Evolutionary conservation across 2,113 vertebrate species (phyloP).

Genomic region (Apus apus): DNA sequence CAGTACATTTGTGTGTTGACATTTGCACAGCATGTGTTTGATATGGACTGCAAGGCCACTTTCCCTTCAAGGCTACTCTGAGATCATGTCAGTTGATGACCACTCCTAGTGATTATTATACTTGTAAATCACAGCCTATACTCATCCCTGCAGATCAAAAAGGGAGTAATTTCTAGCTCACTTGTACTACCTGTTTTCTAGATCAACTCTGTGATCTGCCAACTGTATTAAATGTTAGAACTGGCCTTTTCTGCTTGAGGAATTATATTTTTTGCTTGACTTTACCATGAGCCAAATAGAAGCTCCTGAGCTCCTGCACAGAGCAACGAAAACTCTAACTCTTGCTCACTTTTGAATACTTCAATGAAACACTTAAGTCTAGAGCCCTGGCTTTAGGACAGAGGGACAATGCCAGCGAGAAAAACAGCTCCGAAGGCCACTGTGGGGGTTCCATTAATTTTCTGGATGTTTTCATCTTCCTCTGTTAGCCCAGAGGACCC

Average conservation of each 20-base stretch:
- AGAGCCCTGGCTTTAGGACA: neutral
- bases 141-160: neutral
- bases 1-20: neutral
- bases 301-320: neutral
- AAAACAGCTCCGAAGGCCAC: neutral
- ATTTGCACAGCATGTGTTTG: neutral
- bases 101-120: neutral
- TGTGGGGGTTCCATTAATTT: slow-evolving; percentile 19
- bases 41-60: neutral
- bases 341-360: neutral
- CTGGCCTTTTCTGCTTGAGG: neutral
- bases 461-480: neutral
- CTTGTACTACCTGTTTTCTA: neutral
- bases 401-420: neutral
- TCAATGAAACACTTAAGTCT: neutral
- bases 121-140: neutral
- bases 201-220: neutral
- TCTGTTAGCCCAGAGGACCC: neutral
- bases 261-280: neutral
- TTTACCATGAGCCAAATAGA: neutral
- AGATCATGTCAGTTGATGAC: neutral
- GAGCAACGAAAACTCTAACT: neutral
- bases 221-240: neutral
- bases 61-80: neutral
- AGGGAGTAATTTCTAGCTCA: neutral